These are phyloP conservation scores for Sebastes nivosus DNA, from an alignment of 2,797 vertebrate species.

Conservation along the genomic window DNA sequence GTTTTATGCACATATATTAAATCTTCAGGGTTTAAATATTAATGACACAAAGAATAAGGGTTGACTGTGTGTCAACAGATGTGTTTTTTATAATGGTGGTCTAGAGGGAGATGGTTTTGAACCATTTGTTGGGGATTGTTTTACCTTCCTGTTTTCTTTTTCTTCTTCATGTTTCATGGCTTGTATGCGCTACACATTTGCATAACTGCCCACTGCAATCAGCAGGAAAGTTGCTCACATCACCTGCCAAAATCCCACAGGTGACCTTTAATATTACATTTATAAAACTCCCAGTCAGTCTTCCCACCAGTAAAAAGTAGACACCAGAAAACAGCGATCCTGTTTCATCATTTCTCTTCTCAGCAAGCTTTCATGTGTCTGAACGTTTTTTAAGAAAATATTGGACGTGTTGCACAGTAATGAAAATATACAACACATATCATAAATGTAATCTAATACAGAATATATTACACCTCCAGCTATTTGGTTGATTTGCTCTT, in stretches of 20 bases:
- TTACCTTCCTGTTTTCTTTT: not conserved
- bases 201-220: not conserved
- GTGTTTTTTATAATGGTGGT: no score
- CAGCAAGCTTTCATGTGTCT: constrained; percentile 9
- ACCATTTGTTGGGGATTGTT: not conserved
- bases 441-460: constrained; percentile 34
- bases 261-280: not conserved
- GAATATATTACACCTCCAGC: constrained; percentile 28
- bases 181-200: not conserved
- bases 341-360: constrained; percentile 6
- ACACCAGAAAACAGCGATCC: not conserved
- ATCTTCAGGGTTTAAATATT: not conserved
- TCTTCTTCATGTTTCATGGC: not conserved
- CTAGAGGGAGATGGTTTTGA: not conserved
- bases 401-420: not conserved
- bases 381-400: constrained; percentile 17
- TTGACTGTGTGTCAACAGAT: no score
- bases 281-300: not conserved
- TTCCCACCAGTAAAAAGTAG: not conserved
- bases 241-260: not conserved
- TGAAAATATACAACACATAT: constrained; percentile 33
- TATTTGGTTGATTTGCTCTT: constrained; percentile 26
- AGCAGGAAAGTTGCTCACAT: not conserved
- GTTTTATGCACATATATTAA: not conserved
- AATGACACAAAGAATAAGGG: not conserved